Base-by-base conservation (phyloP, 2,113 vertebrate genomes). In the Pseudopipra pipra region DNA sequence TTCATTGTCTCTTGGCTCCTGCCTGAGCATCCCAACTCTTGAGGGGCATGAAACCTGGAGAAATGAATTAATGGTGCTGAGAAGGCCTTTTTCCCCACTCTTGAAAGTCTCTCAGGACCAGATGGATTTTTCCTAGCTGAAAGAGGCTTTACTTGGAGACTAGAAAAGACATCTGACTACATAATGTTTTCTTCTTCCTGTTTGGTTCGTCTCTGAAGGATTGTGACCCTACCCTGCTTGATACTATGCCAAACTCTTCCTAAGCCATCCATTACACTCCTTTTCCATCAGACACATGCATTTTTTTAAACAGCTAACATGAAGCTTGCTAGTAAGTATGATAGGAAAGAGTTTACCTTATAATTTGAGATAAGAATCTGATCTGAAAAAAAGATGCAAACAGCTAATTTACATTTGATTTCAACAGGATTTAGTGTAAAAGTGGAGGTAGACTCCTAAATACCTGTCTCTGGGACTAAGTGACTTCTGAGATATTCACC, bases 31-130 rank as follows among this genome's bases (percentile, higher is more conserved):
- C 18, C 9, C 6, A 21, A 4, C 9, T 86, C 22, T 89, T 73
- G 27, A 31, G 1, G 4, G 31, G 9, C 3, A 6, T 28, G 23
- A 59, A 35, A 67, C 2, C 1, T 35, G 11, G 12, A 15, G 1
- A 44, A 41, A 81, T 49, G 13, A 81, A 74, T 6, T 20, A 63
- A 30, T 14, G 58, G 3, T 12, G 31, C 39, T 16, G 21, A 54
- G 23, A 70, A 49, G 15, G 1, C 15, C 77, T n/a, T 54, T 20
- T 43, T 5, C 7, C 23, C 4, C 2, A 12, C 12, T 54, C 21
- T 12, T 61, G 14, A 67, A n/a, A 12, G 9, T 35, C 9, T 56
- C 27, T 41, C 13, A 58, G 31, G 28, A 47, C 2, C 14, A 55
- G 14, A 33, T 8, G 78, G 20, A 12, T 66, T 49, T 68, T 59